Evolutionary conservation across 2,113 vertebrate genomes (phyloP).

Genomic region (Psittacara wagleri): DNA sequence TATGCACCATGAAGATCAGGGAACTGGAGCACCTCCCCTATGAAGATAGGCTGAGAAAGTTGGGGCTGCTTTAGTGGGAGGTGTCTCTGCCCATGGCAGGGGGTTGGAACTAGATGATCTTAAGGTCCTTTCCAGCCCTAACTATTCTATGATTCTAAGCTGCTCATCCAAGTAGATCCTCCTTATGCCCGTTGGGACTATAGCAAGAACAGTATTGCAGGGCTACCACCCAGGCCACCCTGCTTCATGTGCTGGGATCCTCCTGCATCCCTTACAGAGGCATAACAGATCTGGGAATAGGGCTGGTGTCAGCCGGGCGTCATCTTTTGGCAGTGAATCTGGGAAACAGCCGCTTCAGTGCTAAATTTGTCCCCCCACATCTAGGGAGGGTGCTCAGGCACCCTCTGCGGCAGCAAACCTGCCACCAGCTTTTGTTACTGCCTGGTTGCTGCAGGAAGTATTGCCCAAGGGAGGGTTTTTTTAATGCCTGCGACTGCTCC

Average conservation of each 20-base stretch:
- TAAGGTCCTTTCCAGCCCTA: too few relatives aligned
- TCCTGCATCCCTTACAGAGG: accelerated
- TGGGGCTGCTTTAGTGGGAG: too few relatives aligned
- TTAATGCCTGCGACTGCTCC: not conserved
- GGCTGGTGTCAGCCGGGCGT: not conserved
- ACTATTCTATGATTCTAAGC: too few relatives aligned
- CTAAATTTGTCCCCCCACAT: not conserved
- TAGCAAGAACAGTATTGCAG: not conserved
- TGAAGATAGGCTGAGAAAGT: too few relatives aligned
- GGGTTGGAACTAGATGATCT: too few relatives aligned
- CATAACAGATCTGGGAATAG: not conserved
- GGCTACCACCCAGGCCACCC: not conserved
- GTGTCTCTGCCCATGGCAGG: too few relatives aligned
- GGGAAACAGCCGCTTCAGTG: not conserved
- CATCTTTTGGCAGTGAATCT: not conserved
- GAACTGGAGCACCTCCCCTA: too few relatives aligned
- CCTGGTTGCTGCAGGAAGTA: not conserved
- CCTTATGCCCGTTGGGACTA: too few relatives aligned
- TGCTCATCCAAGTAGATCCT: not conserved
- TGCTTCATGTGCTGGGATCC: accelerated
- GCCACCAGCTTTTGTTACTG: not conserved
- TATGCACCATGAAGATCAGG: not conserved
- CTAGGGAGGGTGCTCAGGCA: not conserved
- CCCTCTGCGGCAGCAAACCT: not conserved
- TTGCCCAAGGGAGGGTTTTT: not conserved